phyloP scores from a whole-genome alignment of 2,797 vertebrate genomes.

The Tenualosa thibaudeaui region DNA sequence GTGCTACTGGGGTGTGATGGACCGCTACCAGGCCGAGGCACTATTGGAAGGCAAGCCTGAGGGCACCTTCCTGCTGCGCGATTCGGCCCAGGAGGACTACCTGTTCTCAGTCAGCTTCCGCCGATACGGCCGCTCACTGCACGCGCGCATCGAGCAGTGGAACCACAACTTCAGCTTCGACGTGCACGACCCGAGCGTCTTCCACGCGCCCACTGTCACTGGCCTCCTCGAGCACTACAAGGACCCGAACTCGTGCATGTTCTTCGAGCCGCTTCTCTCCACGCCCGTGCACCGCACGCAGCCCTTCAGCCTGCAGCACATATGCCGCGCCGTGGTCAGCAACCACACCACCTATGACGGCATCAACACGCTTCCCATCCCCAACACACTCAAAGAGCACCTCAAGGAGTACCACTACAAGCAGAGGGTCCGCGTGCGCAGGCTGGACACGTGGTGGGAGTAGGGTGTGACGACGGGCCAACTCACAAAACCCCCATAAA shows the following conservation, averaged over 20 bases:
- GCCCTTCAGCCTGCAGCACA: constrained; percentile 80
- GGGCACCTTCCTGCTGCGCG: constrained; percentile 82
- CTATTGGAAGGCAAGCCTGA: constrained; percentile 82
- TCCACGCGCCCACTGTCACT: constrained; percentile 79
- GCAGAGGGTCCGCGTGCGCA: constrained; percentile 78
- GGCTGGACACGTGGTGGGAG: constrained; percentile 82
- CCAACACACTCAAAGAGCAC: constrained; percentile 80
- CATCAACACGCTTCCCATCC: constrained; percentile 79
- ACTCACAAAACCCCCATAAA: no score
- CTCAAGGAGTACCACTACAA: constrained; percentile 88
- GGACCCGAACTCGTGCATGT: constrained; percentile 87
- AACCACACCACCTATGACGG: constrained; percentile 81
- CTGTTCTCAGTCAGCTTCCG: constrained; percentile 88
- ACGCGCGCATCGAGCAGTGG: constrained; percentile 85
- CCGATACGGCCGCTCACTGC: constrained; percentile 81
- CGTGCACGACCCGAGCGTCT: constrained; percentile 84
- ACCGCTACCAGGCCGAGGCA: constrained; percentile 82
- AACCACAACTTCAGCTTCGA: constrained; percentile 88
- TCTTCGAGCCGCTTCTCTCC: constrained; percentile 84
- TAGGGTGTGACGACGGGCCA: constrained; percentile 34
- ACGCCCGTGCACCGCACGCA: constrained; percentile 78
- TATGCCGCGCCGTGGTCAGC: constrained; percentile 78
- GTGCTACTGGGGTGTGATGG: constrained; percentile 87
- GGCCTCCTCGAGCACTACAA: constrained; percentile 85
- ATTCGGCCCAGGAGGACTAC: constrained; percentile 86